These are phyloP conservation scores for Zaprionus inermis DNA, from an alignment of 1,140 invertebrate genomes.

Conservation along the genomic window DNA sequence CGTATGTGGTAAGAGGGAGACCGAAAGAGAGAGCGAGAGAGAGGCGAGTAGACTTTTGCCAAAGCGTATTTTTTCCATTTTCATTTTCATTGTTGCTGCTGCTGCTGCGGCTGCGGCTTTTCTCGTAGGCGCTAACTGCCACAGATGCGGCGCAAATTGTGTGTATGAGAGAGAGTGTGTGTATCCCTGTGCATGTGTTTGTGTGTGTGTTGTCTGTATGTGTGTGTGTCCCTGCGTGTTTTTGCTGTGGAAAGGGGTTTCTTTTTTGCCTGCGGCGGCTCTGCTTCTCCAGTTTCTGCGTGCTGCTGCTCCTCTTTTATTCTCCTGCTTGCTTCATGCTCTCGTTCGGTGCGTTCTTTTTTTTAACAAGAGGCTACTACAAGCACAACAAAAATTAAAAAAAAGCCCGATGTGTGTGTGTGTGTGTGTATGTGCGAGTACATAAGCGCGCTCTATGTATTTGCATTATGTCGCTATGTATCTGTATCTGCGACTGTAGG, in stretches of 20 bases:
- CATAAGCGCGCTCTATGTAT: conserved; percentile 24
- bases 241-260: conserved; percentile 21
- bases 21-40: neutral
- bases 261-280: conserved; percentile 4
- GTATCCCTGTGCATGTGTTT: conserved; percentile 8
- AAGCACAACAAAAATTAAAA: conserved; percentile 39
- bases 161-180: conserved; percentile 13
- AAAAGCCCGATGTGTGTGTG: neutral
- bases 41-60: conserved; percentile 1
- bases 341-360: conserved; percentile 21
- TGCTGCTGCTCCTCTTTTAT: conserved; percentile 18
- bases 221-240: conserved; percentile 13
- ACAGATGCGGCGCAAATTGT: conserved; percentile 38
- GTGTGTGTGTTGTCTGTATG: conserved; percentile 9
- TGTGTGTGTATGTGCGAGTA: conserved; percentile 5
- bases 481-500: neutral
- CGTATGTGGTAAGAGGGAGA: neutral
- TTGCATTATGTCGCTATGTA: conserved; percentile 36
- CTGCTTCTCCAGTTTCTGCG: conserved; percentile 5
- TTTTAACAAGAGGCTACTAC: conserved; percentile 41
- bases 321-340: conserved; percentile 10
- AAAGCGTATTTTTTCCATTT: conserved; percentile 9
- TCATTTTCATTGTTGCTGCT: conserved; percentile 11
- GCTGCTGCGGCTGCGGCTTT: conserved; percentile 4
- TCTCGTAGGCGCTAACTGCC: conserved; percentile 40